Evolutionary conservation across 2,113 vertebrate genomes (phyloP), one percentile per base, ranked within the genome.

Genomic region (Microcebus griseorufus): DNA sequence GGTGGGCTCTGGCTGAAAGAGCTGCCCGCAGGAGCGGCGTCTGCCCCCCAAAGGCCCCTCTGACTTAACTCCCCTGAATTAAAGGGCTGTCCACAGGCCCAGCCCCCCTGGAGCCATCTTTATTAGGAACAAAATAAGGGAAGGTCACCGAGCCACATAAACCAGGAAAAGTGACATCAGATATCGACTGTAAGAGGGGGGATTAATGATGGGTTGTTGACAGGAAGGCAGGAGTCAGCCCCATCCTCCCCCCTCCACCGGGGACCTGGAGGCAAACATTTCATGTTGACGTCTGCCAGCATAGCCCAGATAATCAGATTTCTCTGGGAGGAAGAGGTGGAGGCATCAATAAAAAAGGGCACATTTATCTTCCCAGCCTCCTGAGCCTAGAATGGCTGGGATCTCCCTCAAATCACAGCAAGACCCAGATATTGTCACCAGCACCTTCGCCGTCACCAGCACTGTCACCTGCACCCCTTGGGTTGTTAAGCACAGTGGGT

Each of bases 131-230:
- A 97, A 95, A 98, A 95, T 94, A 94, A 96, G 65, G 69, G 93
- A 97, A 98, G 96, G 94, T 97, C 96, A 97, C 34, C 9, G 23
- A 90, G 73, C 96, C 93, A 96, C 85, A 97, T 96, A 98, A 98
- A 97, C 58, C 65, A 86, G 72, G 69, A 42, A 96, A 95, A 98
- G 98, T 98, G 94, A 90, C 96, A 98, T 97, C 94, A 98, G 95
- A 78, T 98, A 98, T 96, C 16, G 81, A 96, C 92, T 97, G 62
- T 97, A 96, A 97, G 95, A 97, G 81, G 58, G 94, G 81, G 96
- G 96, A 98, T 98, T 98, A 98, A 98, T 98, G 97, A 76, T 78
- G 96, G 69, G 37, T 94, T 98, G 89, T 97, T 98, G 98, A 97
- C 94, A 96, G 76, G 94, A 89, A 98, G 70, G 79, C 91, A 97